Base-by-base conservation (phyloP, 2,888 invertebrate genomes). In the Ectemnius cavifrons region DNA sequence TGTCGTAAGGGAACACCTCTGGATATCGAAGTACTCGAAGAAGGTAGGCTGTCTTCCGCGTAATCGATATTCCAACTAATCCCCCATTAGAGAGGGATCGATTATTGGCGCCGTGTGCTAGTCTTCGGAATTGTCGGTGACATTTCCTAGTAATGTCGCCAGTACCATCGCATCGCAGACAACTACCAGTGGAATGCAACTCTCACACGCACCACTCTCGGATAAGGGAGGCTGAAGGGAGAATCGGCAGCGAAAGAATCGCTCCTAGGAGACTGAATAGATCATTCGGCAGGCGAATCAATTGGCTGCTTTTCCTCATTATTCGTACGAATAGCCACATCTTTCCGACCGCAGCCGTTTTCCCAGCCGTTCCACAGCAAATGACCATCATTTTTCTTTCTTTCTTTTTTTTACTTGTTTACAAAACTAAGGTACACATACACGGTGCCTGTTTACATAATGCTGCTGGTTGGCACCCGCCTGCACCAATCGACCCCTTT, bases 211-310 rank as follows among this genome's bases (percentile, higher is more conserved):
- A 52, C 16, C 52, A 16, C 11, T 45, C n/a, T 20, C 52, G 23
- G 23, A 1, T 62, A 58, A 61, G 73, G 73, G 8, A 23, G 57
- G 67, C 87, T 83, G 80, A 84, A 80, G 73, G 79, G 73, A 37
- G 37, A 37, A 80, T 80, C 82, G 73, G 63, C 77, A 37, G 8
- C 74, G 78, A 83, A 80, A 80, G 83, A 77, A 64, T 71, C 20
- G 2, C 46, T 56, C 8, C 37, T 11, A 37, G 8, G 8, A 37
- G 37, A 37, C 37, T 62, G 68, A 76, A 73, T 63, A 47, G 71
- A 71, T 72, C 71, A 79, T 73, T 73, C 68, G 64, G 67, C 57
- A 63, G 27, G 16, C 56, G 4, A 49, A 37, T 1, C 16, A 45
- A 45, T 28, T 16, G 61, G 56, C 49, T 56, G 61, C 23, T 16